Percentiles rank a stretch among this genome's conserved stretches.
These are phyloP conservation scores for Orius insidiosus DNA, from an alignment of 1,140 invertebrate genomes.

Conservation along the genomic window DNA sequence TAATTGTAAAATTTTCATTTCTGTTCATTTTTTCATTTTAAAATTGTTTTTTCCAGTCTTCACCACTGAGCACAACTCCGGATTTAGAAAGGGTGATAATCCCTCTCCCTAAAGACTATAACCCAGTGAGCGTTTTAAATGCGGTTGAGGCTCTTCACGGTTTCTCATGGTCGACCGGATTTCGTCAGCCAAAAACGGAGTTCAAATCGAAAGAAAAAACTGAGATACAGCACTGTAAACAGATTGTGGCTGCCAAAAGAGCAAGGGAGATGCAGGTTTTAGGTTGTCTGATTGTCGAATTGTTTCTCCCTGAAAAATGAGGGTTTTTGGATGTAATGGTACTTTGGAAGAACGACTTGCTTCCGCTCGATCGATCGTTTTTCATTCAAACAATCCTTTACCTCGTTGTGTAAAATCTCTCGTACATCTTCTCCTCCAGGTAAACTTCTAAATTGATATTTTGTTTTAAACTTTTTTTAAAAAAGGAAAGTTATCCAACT, in stretches of 20 bases:
- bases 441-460: too few relatives aligned
- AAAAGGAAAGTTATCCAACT: conserved; percentile 9
- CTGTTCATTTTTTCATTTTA: neutral
- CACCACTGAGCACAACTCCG: neutral
- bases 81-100: conserved; percentile 23
- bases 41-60: conserved; percentile 5
- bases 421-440: conserved; percentile 48
- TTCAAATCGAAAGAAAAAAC: conserved; percentile 17
- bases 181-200: conserved; percentile 24
- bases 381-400: conserved; percentile 24
- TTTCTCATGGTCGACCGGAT: conserved; percentile 29
- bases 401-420: conserved; percentile 61
- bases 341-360: neutral
- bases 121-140: conserved; percentile 53
- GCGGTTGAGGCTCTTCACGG: conserved; percentile 51
- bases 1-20: conserved; percentile 21
- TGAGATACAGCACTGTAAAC: conserved; percentile 18
- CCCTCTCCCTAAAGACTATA: conserved; percentile 68
- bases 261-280: conserved; percentile 29
- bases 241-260: conserved; percentile 21
- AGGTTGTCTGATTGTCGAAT: conserved; percentile 77
- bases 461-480: too few relatives aligned
- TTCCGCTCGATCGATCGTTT: neutral
- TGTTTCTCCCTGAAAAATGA: conserved; percentile 62
- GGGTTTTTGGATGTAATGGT: conserved; percentile 34